A percentile compares a stretch with the other conserved stretches of the same genome.
phyloP scores from a whole-genome alignment of 2,113 vertebrate species.

The Lasiurus borealis region DNA sequence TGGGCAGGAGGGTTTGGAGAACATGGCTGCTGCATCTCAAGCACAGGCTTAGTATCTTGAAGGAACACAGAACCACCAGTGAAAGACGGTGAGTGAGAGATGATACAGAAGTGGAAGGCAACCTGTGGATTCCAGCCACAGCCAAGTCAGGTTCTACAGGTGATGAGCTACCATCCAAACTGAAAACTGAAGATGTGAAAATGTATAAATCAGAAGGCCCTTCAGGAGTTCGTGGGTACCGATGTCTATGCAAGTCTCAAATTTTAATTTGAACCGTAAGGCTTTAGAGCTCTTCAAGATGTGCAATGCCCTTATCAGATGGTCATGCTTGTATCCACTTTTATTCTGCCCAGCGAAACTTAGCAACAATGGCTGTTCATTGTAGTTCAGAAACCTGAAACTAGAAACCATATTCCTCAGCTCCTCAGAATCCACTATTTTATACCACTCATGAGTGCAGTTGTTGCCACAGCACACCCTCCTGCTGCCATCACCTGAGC shows the following conservation, averaged over 20 bases:
- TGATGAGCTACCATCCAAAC: slow-evolving; percentile 85
- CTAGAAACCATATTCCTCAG: slow-evolving; percentile 92
- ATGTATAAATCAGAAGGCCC: slow-evolving; percentile 86
- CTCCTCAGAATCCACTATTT: no score
- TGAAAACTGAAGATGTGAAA: slow-evolving; percentile 84
- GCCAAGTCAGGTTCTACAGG: slow-evolving; percentile 85
- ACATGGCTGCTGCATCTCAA: slow-evolving; percentile 95
- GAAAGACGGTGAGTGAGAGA: slow-evolving; percentile 85
- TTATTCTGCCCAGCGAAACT: slow-evolving; percentile 94
- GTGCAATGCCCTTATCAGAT: slow-evolving; percentile 92
- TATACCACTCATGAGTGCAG: no score
- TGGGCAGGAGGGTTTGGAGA: slow-evolving; percentile 95
- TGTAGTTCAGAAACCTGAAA: slow-evolving; percentile 95
- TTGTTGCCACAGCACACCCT: no score
- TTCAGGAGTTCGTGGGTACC: slow-evolving; percentile 90
- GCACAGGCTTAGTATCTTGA: slow-evolving; percentile 87
- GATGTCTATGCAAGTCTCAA: slow-evolving; percentile 84
- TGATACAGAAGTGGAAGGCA: slow-evolving; percentile 87
- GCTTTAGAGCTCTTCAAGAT: slow-evolving; percentile 92
- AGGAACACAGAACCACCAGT: slow-evolving; percentile 88
- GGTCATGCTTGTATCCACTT: slow-evolving; percentile 93
- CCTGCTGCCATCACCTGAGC: no score
- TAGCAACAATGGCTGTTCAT: slow-evolving; percentile 85
- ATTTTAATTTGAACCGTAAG: slow-evolving; percentile 93
- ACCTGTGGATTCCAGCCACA: slow-evolving; percentile 84